Evolutionary conservation across 2,888 invertebrate genomes (phyloP), one percentile per base, ranked within the genome.

Genomic region (Nomada lathburiana): DNA sequence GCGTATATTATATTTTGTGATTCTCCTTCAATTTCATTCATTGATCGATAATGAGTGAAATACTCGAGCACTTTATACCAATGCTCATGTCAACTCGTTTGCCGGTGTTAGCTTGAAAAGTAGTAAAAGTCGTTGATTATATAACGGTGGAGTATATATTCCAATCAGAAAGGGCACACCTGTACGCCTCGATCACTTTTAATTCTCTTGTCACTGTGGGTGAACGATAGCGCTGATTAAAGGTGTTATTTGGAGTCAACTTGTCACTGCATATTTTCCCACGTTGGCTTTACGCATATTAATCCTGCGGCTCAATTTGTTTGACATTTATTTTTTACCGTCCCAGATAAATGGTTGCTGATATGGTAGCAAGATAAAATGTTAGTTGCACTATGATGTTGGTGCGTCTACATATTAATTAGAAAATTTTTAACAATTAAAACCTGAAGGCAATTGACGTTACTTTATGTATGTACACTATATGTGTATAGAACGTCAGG

Each of bases 121-220:
- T 76, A 84, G 86, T 81, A 72, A 84, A 86, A 83, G 87, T 86
- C 85, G 84, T 88, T 90, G 87, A 88, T 89, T 87, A 86, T 87
- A 87, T 87, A 86, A 88, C 86, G 86, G 86, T 78, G 64, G 78
- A 75, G 67, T 64, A 64, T 71, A 57, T 77, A 80, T 76, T 76
- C 65, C 73, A 72, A 77, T 70, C 75, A 75, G 52, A 53, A 50
- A 62, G 50, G 62, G 50, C 36, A 69, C 67, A 63, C 69, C 26
- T 63, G 64, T 50, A 50, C 64, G 55, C 72, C 74, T 81, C 67
- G 65, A 65, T 80, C 79, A 73, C 63, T 80, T 78, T 59, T 44
- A 70, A 75, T 53, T 47, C 13, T 10, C 26, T 20, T 60, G 55
- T 73, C 70, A 53, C 36, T 60, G n/a, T 59, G 55, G 29, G 53